phyloP scores from a whole-genome alignment of 1,140 invertebrate genomes.

The Dreissena rostriformis region DNA sequence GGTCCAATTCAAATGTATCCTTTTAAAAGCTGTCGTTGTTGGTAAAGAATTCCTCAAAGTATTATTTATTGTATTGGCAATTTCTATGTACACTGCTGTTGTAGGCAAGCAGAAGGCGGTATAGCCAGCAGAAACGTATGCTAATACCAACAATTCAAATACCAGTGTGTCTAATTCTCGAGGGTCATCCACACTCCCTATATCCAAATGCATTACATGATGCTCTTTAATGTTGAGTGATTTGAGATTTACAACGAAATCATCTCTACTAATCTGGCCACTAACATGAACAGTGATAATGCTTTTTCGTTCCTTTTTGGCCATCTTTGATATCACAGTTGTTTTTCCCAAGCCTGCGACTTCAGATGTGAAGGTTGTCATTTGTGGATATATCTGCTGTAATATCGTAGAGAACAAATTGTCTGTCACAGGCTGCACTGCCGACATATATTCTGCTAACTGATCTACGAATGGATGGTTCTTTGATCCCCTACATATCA shows the following conservation, averaged over 20 bases:
- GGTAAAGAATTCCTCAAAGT: constrained; percentile 50
- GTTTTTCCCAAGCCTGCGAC: constrained; percentile 61
- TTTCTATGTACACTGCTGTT: constrained; percentile 53
- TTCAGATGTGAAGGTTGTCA: constrained; percentile 54
- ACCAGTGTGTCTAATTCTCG: constrained; percentile 57
- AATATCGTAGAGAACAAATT: constrained; percentile 25
- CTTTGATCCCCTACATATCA: constrained; percentile 52
- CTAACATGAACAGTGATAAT: constrained; percentile 56
- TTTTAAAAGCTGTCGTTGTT: constrained; percentile 55
- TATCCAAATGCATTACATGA: constrained; percentile 61
- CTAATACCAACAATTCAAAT: constrained; percentile 59
- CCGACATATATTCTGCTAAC: constrained; percentile 4
- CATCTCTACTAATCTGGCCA: constrained; percentile 30
- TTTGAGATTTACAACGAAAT: constrained; percentile 34
- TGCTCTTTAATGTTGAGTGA: constrained; percentile 12
- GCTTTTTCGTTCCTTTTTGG: not conserved
- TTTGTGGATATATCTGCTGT: constrained; percentile 27
- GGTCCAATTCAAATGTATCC: constrained; percentile 52
- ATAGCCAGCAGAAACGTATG: constrained; percentile 47
- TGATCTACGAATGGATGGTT: constrained; percentile 58
- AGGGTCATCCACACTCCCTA: constrained; percentile 48
- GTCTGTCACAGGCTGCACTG: constrained; percentile 31
- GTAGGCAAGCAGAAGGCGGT: constrained; percentile 16
- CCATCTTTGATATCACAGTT: constrained; percentile 29
- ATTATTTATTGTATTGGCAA: constrained; percentile 62